phyloP scores from a whole-genome alignment of 2,797 vertebrate species.

The Pseudopleuronectes americanus region DNA sequence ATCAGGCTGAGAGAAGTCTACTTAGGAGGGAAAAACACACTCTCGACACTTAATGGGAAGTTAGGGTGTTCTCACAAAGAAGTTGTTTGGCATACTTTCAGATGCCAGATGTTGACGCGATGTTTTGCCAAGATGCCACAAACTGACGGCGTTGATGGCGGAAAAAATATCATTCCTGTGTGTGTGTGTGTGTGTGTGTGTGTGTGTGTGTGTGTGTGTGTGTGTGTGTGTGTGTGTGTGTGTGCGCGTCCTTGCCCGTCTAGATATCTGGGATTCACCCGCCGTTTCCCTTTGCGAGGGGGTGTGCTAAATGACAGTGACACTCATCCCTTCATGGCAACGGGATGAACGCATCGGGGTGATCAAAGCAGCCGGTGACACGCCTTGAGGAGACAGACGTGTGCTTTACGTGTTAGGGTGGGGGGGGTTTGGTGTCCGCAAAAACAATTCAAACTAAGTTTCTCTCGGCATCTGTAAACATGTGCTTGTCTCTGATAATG shows the following conservation, averaged over 20 bases:
- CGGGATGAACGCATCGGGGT: conserved; percentile 57
- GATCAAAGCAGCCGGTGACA: conserved; percentile 70
- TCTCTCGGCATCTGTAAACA: conserved; percentile 44
- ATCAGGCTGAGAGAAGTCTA: conserved; percentile 26
- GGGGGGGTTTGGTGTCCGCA: conserved; percentile 32
- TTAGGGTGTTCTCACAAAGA: conserved; percentile 27
- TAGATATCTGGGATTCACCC: conserved; percentile 23
- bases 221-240: background rate
- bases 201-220: background rate
- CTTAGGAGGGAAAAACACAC: conserved; percentile 1
- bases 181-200: background rate
- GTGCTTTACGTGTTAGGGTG: conserved; percentile 41
- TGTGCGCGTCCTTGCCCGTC: conserved; percentile 2
- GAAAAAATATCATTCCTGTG: conserved; percentile 11
- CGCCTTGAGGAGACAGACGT: conserved; percentile 67
- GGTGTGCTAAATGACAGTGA: conserved; percentile 78
- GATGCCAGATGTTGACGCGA: conserved; percentile 49
- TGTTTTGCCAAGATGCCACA: conserved; percentile 61
- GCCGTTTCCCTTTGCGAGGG: conserved; percentile 21
- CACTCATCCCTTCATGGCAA: conserved; percentile 73
- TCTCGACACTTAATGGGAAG: conserved; percentile 14
- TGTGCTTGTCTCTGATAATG: conserved; percentile 65
- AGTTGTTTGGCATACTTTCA: conserved; percentile 29
- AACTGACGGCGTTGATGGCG: conserved; percentile 29
- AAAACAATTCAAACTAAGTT: conserved; percentile 55